phyloP scores from a whole-genome alignment of 1,140 invertebrate species.

The Caenorhabditis inopinata region DNA sequence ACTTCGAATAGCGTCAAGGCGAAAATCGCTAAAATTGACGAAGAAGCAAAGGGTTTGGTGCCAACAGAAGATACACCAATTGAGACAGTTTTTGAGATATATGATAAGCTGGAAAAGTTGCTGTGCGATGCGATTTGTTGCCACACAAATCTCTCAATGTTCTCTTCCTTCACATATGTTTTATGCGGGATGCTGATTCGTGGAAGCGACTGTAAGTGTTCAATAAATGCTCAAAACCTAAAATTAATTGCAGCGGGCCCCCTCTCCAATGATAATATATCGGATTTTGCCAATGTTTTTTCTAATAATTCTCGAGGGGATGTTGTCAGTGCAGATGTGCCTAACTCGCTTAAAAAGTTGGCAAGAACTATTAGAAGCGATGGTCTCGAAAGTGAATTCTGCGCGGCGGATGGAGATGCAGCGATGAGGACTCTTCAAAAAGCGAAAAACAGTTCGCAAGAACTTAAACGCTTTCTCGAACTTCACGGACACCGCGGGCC shows the following conservation, averaged over 20 bases:
- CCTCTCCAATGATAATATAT: not conserved
- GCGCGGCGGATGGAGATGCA: not conserved
- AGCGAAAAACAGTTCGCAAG: not conserved
- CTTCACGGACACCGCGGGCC: conserved; percentile 43
- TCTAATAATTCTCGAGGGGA: conserved; percentile 16
- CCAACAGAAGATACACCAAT: not conserved
- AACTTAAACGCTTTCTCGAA: not conserved
- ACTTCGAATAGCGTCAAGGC: not conserved
- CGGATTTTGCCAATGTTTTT: conserved; percentile 29
- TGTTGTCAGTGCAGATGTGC: conserved; percentile 33
- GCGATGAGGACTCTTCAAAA: not conserved
- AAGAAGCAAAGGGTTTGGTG: not conserved
- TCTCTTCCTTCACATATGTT: conserved; percentile 43
- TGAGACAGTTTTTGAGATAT: not conserved
- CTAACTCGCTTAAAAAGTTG: conserved; percentile 18
- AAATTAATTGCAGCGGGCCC: not conserved
- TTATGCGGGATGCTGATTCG: conserved; percentile 37
- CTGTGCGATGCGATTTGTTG: conserved; percentile 8
- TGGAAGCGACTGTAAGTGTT: conserved; percentile 27
- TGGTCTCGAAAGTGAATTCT: conserved; percentile 6
- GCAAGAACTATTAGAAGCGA: conserved; percentile 19
- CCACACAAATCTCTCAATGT: conserved; percentile 36
- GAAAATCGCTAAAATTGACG: not conserved
- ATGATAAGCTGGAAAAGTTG: not conserved
- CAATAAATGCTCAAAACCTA: no score